phyloP scores from a whole-genome alignment of 1,140 invertebrate genomes.

The Centruroides sculpturatus region DNA sequence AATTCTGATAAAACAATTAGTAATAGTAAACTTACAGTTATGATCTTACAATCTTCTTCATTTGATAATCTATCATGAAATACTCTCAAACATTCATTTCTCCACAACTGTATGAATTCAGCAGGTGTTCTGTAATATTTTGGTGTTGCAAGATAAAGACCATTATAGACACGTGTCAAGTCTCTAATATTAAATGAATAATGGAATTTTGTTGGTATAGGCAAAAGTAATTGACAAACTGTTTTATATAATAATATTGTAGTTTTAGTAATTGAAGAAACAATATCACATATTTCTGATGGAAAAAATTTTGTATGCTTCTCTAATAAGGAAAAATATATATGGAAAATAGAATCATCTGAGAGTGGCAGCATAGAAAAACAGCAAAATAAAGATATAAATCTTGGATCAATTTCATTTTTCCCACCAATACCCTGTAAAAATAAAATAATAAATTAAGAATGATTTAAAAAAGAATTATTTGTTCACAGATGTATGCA shows the following conservation, averaged over 20 bases:
- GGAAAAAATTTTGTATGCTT: conserved; percentile 58
- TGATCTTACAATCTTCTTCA: conserved; percentile 35
- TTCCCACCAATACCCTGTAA: conserved; percentile 54
- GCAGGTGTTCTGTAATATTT: conserved; percentile 44
- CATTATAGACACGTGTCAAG: conserved; percentile 62
- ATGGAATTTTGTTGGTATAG: conserved; percentile 82
- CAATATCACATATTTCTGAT: conserved; percentile 45
- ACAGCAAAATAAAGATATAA: conserved; percentile 71
- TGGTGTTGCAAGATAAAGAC: conserved; percentile 56
- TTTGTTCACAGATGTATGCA: too few species aligned
- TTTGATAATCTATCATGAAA: conserved; percentile 72
- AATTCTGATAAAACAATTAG: too few species aligned
- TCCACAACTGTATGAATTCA: conserved; percentile 69
- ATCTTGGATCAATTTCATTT: conserved; percentile 76
- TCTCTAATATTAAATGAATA: conserved; percentile 88
- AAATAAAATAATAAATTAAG: too few species aligned
- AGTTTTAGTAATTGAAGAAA: conserved; percentile 50
- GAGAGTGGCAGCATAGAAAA: conserved; percentile 72
- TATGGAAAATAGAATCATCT: conserved; percentile 35
- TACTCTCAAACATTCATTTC: conserved; percentile 71
- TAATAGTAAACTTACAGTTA: conserved; percentile 22
- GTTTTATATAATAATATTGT: conserved; percentile 71
- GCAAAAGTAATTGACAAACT: conserved; percentile 59
- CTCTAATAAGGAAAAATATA: conserved; percentile 54
- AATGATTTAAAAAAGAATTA: too few species aligned